Base-by-base conservation (phyloP, 2,888 invertebrate species). In the Chromoteleia sp. region DNA sequence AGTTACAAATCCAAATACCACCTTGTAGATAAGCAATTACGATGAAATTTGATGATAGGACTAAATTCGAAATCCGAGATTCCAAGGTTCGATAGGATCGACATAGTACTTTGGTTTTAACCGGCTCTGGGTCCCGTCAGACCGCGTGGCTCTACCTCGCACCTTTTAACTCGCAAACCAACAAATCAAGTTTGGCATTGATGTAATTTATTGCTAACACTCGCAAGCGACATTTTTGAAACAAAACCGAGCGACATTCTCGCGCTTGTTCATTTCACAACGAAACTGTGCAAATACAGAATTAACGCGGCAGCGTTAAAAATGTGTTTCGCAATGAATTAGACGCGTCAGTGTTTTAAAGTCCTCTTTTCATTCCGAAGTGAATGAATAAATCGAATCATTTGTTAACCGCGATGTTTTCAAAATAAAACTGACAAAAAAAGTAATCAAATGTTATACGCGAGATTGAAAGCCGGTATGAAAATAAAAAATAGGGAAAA, bases 21-120 rank as follows among this genome's bases (percentile, higher is more conserved):
- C 84, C 86, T 87, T 86, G 86, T 87, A 89, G 87, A 89, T 90
- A 88, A 89, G 87, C 88, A 88, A 89, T 89, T 89, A 88, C 88
- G 90, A 90, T 90, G 89, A 89, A 89, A 90, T 89, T 81, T 85
- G 80, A 59, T 85, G 89, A 90, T 90, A 90, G 85, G 83, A 76
- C 82, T 83, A 87, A 89, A 88, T 87, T 88, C 88, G 86, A 88
- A 89, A 89, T 87, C 87, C 88, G 70, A 89, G 90, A 90, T 90
- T 87, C 84, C 84, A 82, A 68, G 52, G 68, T 81, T 74, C 77
- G 88, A 89, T 88, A 88, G 86, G 86, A 88, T 86, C 87, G 84
- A 87, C 88, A 86, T 86, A 87, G 84, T 84, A 82, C 70, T 78
- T 75, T 70, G 65, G 74, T 74, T 80, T 78, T 68, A 63, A 68